Base-by-base conservation (phyloP, 2,888 invertebrate genomes). In the Proisotoma minuta region DNA sequence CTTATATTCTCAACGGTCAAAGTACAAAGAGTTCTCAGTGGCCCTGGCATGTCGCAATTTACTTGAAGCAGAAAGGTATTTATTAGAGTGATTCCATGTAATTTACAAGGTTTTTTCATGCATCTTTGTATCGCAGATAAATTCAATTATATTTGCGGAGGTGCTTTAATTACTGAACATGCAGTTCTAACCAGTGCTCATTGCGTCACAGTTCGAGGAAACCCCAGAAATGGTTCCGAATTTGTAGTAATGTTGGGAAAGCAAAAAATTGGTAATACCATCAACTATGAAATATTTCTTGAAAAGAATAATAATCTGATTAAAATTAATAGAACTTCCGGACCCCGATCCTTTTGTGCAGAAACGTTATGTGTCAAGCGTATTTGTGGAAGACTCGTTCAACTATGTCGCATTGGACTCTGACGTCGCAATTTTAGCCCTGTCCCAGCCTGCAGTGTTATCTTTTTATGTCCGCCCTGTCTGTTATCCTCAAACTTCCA, bases 21-120 rank as follows among this genome's bases (percentile, higher is more conserved):
- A 62, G 65, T 27, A 70, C 69, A 1, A 65, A 68, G 57, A 39
- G 69, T 8, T 74, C 74, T 26, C 70, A 71, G 49, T 74, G 74
- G 73, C 84, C 84, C 0, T 84, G 84, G 84, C 83, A 84, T 68
- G 79, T 79, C 0, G 81, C 81, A 0, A 77, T 84, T 1, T 84
- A 82, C 72, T 74, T 75, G 15, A 53, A 60, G 29, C n/a, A 34
- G 8, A 54, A 54, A 39, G 40, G 40, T 39, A 29, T 3, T 5
- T 3, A 53, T 10, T 51, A 12, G 3, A 24, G 23, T 8, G 23
- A 12, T 53, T 29, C 3, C 10, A 18, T 8, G 22, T 22, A 53
- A 15, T 29, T 29, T 28, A 29, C 29, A 28, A 23, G 22, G 10
- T 53, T 12, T 34, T 34, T n/a, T 29, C 2, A 50, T 26, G 53